A percentile compares a stretch with the other conserved stretches of the same genome.
Evolutionary conservation across 1,140 invertebrate genomes (phyloP).

Genomic region (Eubasilissa regina): DNA sequence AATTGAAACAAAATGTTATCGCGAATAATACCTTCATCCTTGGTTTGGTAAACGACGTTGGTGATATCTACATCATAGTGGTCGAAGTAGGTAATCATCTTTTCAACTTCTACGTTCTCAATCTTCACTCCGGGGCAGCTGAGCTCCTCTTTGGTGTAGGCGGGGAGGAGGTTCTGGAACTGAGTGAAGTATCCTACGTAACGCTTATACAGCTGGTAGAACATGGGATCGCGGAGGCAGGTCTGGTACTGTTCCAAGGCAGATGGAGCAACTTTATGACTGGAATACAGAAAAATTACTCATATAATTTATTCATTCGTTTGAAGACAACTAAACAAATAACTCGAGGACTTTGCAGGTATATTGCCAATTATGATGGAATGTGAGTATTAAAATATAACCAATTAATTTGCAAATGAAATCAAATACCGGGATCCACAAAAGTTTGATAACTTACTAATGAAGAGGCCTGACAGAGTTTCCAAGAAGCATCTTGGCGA

Average conservation of each 20-base stretch:
- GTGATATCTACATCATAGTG: conserved; percentile 73
- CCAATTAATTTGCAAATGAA: too few relatives aligned
- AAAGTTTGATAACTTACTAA: conserved; percentile 21
- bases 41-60: conserved; percentile 66
- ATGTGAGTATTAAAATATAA: not conserved
- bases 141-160: conserved; percentile 73
- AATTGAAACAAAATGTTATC: not conserved
- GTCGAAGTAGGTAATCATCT: conserved; percentile 77
- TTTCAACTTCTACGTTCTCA: conserved; percentile 75
- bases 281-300: conserved; percentile 21
- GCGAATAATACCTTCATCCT: conserved; percentile 63
- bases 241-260: conserved; percentile 74
- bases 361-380: not conserved
- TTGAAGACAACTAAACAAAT: not conserved
- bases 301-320: too few relatives aligned
- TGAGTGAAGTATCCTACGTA: conserved; percentile 74
- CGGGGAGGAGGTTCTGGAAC: conserved; percentile 71
- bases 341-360: not conserved
- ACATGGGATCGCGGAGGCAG: conserved; percentile 77
- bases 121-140: conserved; percentile 77
- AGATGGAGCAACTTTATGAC: conserved; percentile 68
- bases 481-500: conserved; percentile 76
- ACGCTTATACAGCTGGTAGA: conserved; percentile 78
- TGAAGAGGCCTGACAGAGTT: conserved; percentile 61
- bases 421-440: not conserved